phyloP scores from a whole-genome alignment of 2,888 invertebrate genomes.

The Dynastes tityus region DNA sequence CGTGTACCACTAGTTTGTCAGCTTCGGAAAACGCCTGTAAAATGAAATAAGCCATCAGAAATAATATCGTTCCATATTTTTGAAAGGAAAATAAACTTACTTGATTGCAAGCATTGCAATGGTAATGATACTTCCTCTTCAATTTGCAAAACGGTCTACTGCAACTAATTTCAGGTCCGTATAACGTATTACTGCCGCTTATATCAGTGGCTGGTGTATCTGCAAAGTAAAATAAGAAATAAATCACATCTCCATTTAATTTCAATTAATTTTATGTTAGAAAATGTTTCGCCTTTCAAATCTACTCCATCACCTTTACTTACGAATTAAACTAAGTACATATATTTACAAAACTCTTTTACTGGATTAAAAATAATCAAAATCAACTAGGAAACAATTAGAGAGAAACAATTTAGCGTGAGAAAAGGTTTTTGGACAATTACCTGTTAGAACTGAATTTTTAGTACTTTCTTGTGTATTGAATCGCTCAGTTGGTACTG shows the following conservation, averaged over 20 bases:
- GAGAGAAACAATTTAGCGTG: conserved; percentile 61
- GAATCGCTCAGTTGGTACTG: conserved; percentile 73
- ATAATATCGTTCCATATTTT: neutral
- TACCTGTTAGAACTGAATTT: conserved; percentile 73
- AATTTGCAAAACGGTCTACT: conserved; percentile 86
- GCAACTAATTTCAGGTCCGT: conserved; percentile 79
- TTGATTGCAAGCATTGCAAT: conserved; percentile 87
- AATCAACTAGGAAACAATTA: conserved; percentile 24
- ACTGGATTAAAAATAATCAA: conserved; percentile 11
- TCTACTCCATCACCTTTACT: neutral
- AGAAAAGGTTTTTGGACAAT: conserved; percentile 60
- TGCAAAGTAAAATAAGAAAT: neutral
- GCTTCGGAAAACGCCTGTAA: conserved; percentile 80
- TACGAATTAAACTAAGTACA: neutral
- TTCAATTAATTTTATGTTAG: too few species aligned
- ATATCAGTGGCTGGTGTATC: conserved; percentile 50
- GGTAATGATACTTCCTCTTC: conserved; percentile 84
- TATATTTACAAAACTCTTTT: neutral
- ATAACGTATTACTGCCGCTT: conserved; percentile 71
- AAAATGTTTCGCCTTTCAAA: too few species aligned
- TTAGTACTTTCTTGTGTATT: conserved; percentile 74
- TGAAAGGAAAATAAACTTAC: conserved; percentile 60
- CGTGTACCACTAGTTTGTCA: conserved; percentile 79
- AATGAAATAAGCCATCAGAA: neutral
- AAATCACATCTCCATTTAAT: neutral